These are phyloP conservation scores for Carollia perspicillata DNA, from an alignment of 2,113 vertebrate species.

Conservation along the genomic window DNA sequence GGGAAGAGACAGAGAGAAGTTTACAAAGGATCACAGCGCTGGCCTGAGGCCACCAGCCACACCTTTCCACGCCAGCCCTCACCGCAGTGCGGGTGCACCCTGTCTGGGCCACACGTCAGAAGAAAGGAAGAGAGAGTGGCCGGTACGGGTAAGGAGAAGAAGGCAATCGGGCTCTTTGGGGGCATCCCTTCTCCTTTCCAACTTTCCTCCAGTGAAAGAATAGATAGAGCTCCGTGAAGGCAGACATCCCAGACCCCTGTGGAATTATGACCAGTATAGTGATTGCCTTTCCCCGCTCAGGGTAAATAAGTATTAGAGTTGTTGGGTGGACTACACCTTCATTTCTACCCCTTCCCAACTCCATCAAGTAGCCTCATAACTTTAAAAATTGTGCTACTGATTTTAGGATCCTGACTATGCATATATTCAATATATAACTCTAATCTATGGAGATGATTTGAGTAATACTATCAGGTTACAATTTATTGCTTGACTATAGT, in stretches of 20 bases:
- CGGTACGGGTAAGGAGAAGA: neutral
- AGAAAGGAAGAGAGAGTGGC: neutral
- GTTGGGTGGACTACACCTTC: slow-evolving; percentile 69
- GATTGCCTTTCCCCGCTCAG: neutral
- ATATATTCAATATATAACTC: slow-evolving; percentile 68
- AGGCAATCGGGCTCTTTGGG: neutral
- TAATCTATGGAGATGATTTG: slow-evolving; percentile 57
- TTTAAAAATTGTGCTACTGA: slow-evolving; percentile 72
- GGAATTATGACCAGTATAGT: neutral
- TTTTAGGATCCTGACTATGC: slow-evolving; percentile 70
- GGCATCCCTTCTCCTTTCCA: neutral
- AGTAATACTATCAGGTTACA: slow-evolving; percentile 69
- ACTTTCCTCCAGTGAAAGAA: neutral
- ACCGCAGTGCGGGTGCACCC: fast-evolving
- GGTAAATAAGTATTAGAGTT: slow-evolving; percentile 64
- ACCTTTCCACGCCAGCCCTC: neutral
- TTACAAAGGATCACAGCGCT: neutral
- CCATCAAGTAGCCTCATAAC: slow-evolving; percentile 21
- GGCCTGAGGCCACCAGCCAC: neutral
- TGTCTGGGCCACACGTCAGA: neutral
- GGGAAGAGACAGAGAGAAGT: neutral
- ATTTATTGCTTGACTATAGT: slow-evolving; percentile 67
- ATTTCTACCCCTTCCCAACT: slow-evolving; percentile 61
- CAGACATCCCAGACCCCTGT: neutral
- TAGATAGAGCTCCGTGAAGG: neutral